phyloP scores from a whole-genome alignment of 2,797 vertebrate species.

The Avahi laniger region DNA sequence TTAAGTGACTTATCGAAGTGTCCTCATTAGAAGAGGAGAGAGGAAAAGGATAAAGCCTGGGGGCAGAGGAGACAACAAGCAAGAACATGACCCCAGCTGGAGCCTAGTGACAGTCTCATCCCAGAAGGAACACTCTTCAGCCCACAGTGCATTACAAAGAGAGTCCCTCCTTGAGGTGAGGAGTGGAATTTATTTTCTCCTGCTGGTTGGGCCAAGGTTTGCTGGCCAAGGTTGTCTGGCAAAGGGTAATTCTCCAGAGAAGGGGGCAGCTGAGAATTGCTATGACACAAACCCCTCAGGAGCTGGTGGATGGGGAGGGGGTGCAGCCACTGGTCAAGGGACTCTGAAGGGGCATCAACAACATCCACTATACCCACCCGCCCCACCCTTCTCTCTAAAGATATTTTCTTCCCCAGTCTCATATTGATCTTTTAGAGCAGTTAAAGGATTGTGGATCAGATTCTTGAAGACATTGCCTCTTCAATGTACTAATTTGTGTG shows the following conservation, averaged over 20 bases:
- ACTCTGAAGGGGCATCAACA: not conserved
- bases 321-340: too few relatives aligned
- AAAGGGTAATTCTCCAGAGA: not conserved
- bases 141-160: not conserved
- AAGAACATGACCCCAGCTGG: not conserved
- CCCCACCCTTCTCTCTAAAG: not conserved
- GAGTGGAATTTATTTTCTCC: not conserved
- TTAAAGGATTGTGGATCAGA: not conserved
- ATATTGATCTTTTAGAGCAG: not conserved
- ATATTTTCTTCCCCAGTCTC: not conserved
- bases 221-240: not conserved
- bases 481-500: not conserved
- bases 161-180: not conserved
- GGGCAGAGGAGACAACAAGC: not conserved
- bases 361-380: not conserved
- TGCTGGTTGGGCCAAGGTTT: not conserved
- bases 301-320: not conserved
- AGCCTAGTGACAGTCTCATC: not conserved
- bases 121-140: not conserved
- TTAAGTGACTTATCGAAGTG: not conserved
- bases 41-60: not conserved
- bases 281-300: not conserved
- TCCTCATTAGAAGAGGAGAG: not conserved
- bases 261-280: not conserved
- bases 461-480: not conserved